phyloP scores from a whole-genome alignment of 2,113 vertebrate species.

The Ursus arctos region DNA sequence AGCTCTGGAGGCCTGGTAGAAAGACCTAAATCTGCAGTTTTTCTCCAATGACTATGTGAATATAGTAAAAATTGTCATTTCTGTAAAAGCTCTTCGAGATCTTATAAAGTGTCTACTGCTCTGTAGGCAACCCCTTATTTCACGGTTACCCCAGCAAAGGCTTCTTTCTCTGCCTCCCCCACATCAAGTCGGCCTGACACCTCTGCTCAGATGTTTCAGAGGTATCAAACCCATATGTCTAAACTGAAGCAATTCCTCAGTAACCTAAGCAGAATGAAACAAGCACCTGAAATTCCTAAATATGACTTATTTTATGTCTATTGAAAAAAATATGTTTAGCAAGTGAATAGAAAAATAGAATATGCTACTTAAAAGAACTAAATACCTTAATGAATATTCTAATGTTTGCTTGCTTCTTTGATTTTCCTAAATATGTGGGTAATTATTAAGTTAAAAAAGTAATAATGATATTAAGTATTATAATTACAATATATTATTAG shows the following conservation, averaged over 20 bases:
- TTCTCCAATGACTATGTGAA: neutral
- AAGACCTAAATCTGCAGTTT: neutral
- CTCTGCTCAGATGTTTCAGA: neutral
- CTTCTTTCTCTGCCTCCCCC: neutral
- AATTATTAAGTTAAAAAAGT: neutral
- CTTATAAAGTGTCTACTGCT: neutral
- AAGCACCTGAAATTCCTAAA: neutral
- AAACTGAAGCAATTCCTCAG: neutral
- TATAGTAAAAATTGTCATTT: neutral
- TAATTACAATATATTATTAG: neutral
- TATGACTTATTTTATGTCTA: neutral
- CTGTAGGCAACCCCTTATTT: neutral
- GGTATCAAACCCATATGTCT: neutral
- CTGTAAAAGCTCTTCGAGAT: neutral
- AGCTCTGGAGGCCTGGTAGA: neutral
- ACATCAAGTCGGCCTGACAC: neutral
- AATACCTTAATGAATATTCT: neutral
- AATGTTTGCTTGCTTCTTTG: neutral
- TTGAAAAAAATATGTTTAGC: neutral
- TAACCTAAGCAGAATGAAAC: neutral
- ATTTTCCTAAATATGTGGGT: neutral
- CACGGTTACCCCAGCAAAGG: neutral
- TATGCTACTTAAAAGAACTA: neutral
- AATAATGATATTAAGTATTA: neutral
- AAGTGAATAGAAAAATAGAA: neutral